These are phyloP conservation scores for Eristalis tenax DNA, from an alignment of 2,888 invertebrate genomes.

Conservation along the genomic window DNA sequence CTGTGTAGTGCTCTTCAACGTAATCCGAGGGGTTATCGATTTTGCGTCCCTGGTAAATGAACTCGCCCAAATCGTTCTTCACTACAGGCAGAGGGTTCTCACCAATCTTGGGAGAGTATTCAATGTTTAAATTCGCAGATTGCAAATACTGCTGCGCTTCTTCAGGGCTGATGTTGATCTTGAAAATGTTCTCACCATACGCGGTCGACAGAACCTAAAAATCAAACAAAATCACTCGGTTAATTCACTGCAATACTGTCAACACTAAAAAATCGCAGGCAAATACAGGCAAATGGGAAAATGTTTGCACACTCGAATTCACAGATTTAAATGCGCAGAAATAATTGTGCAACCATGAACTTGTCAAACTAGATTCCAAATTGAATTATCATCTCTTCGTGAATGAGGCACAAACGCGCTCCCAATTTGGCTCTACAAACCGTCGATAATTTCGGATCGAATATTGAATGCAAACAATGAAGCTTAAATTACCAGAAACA, in stretches of 20 bases:
- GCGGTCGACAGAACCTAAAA: conserved; percentile 39
- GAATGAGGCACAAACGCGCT: background rate
- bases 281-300: background rate
- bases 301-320: background rate
- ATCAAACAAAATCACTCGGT: background rate
- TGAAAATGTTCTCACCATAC: conserved; percentile 81
- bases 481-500: conserved; percentile 49
- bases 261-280: no score
- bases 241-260: no score
- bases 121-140: conserved; percentile 81
- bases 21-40: conserved; percentile 86
- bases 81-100: conserved; percentile 82
- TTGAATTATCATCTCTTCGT: background rate
- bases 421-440: background rate
- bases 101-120: conserved; percentile 83
- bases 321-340: background rate
- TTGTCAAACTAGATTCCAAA: background rate
- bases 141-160: conserved; percentile 81
- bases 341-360: no score
- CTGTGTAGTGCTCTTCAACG: conserved; percentile 87
- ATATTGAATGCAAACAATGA: background rate
- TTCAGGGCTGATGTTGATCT: conserved; percentile 82
- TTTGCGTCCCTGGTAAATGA: conserved; percentile 82
- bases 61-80: conserved; percentile 78
- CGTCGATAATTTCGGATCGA: background rate